These are phyloP conservation scores for Eolophus roseicapilla DNA, from an alignment of 2,113 vertebrate species.

Conservation along the genomic window DNA sequence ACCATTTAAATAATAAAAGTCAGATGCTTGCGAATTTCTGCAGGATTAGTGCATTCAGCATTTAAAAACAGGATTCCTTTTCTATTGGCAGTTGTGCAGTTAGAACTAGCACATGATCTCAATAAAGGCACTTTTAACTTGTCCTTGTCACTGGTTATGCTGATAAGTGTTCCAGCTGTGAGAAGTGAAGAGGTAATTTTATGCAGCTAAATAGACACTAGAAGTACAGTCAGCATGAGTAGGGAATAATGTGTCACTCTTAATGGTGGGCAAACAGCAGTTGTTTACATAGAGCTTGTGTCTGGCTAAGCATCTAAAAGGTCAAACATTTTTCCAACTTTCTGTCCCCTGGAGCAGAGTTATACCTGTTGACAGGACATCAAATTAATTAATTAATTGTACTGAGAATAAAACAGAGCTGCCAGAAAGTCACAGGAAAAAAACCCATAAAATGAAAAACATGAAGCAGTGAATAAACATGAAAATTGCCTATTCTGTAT, in stretches of 20 bases:
- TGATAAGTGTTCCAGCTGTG: neutral
- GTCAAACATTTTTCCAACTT: neutral
- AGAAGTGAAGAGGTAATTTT: conserved; percentile 14
- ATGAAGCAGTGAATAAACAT: neutral
- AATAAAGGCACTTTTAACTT: neutral
- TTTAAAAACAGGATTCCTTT: neutral
- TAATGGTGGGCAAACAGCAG: neutral
- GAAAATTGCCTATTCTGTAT: neutral
- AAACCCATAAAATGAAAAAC: neutral
- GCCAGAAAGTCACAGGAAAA: neutral
- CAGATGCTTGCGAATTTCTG: neutral
- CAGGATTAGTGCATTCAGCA: neutral
- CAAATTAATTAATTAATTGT: neutral
- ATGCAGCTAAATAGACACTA: neutral
- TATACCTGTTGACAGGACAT: neutral
- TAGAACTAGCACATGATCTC: neutral
- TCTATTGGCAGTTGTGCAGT: neutral
- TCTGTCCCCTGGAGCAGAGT: neutral
- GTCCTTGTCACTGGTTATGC: neutral
- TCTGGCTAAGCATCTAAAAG: neutral
- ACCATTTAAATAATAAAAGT: neutral
- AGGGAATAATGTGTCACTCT: neutral
- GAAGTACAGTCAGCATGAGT: neutral
- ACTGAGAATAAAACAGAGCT: neutral
- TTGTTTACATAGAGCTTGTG: neutral